Base-by-base conservation (phyloP, 2,113 vertebrate genomes). In the Hyla sarda region DNA sequence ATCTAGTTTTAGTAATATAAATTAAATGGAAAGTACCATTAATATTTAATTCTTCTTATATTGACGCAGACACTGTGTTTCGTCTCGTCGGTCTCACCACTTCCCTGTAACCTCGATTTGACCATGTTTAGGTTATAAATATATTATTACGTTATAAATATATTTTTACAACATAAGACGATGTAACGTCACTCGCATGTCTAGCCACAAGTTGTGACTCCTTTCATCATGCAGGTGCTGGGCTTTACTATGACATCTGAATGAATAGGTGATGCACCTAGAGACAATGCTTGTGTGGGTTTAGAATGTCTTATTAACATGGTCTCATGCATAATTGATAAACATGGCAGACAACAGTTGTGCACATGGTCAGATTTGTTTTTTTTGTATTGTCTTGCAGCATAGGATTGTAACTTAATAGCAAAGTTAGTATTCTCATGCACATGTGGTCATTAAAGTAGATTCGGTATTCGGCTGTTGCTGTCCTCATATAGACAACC, bases 21-120 rank as follows among this genome's bases (percentile, higher is more conserved):
- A 81, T 81, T 62, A 81, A 81, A 81, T 81, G 78, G 78, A 81
- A 81, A 41, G 14, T 81, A 81, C 17, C 37, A 81, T 81, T 81
- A 81, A 81, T 81, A 81, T 65, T 81, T 81, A 41, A 81, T 81
- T 45, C 13, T 17, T 5, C 34, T 81, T 47, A 41, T 81, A 81
- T 81, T 65, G 78, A 81, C 23, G 41, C 78, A 81, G 78, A 81
- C 56, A 41, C 56, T 47, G 56, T 60, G 54, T 81, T 81, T 28
- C 23, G 78, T 81, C 58, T 81, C 56, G 37, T 81, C 37, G 11
- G 56, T 37, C 78, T 81, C 37, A 65, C 78, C 37, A 47, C 58
- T 62, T 81, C 58, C 58, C 78, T 65, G 32, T 10, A 28, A 81
- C 56, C 34, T 65, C 56, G 30, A 32, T 23, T 32, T 34, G 9